A percentile compares a stretch with the other conserved stretches of the same genome.
Conservation (phyloP, 2,113 vertebrate genomes). For the Leiothrix lutea region DNA sequence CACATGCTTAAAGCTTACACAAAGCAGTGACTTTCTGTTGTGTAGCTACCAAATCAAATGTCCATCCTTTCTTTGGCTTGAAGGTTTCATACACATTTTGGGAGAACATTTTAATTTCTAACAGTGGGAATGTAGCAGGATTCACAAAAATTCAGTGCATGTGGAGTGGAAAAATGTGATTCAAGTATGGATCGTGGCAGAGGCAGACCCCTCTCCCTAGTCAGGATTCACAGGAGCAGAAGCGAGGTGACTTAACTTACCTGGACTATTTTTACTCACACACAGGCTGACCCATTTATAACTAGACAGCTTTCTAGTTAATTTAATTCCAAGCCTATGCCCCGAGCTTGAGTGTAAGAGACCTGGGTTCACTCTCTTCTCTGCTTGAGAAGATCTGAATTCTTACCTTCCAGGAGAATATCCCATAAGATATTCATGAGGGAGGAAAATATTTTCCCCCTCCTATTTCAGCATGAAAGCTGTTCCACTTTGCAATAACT, state of each 20-base stretch:
- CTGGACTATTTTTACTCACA: slow-evolving; percentile 13
- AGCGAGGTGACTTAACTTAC: neutral
- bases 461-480: slow-evolving; percentile 37
- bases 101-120: neutral
- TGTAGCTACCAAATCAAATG: neutral
- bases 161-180: neutral
- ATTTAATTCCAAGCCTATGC: slow-evolving; percentile 17
- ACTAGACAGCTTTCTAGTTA: slow-evolving; percentile 32
- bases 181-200: neutral
- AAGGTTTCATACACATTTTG: neutral
- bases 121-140: neutral
- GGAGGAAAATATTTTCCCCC: slow-evolving; percentile 10
- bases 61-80: neutral
- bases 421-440: slow-evolving; percentile 60
- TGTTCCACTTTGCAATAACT: slow-evolving; percentile 42
- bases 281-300: slow-evolving; percentile 29
- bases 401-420: slow-evolving; percentile 54
- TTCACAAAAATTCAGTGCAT: neutral
- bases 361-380: slow-evolving; percentile 1
- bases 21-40: neutral
- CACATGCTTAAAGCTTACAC: neutral
- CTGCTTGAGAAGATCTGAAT: slow-evolving; percentile 40
- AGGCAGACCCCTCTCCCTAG: neutral
- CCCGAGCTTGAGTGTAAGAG: neutral
- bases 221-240: neutral